Evolutionary conservation across 2,113 vertebrate species (phyloP).

Genomic region (Fregata magnificens): DNA sequence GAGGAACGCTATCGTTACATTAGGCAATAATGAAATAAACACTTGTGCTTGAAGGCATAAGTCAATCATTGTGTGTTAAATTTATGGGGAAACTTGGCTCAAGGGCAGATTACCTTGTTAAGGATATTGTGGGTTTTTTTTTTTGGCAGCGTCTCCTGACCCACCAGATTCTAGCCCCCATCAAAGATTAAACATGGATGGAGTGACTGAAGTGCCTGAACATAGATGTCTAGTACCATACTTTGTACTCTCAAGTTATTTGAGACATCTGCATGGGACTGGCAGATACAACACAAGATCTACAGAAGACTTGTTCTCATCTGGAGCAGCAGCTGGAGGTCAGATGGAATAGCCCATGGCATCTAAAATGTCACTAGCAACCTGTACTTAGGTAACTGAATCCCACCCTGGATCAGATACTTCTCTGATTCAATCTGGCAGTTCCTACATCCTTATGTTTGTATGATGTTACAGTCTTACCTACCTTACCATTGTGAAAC

Average conservation of each 20-base stretch:
- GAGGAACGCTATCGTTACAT: neutral
- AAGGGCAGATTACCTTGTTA: neutral
- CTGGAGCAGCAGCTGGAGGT: neutral
- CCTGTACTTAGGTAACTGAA: neutral
- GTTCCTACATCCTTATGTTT: neutral
- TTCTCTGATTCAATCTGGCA: neutral
- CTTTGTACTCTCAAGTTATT: neutral
- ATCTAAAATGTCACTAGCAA: neutral
- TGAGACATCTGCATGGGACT: neutral
- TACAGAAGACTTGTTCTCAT: neutral
- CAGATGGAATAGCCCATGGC: neutral
- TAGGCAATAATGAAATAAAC: conserved; percentile 8
- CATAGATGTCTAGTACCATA: neutral
- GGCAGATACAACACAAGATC: neutral
- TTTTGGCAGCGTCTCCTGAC: neutral
- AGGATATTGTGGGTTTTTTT: neutral
- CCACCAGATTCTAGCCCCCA: neutral
- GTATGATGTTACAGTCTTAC: neutral
- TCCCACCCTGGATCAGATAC: neutral
- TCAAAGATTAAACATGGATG: neutral
- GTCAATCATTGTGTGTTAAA: neutral
- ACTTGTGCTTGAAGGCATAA: neutral
- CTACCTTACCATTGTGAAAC: neutral
- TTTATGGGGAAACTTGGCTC: neutral
- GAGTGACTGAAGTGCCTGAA: neutral